Evolutionary conservation across 2,888 invertebrate species (phyloP), one percentile per base, ranked within the genome.

Genomic region (Pheosia gnoma): DNA sequence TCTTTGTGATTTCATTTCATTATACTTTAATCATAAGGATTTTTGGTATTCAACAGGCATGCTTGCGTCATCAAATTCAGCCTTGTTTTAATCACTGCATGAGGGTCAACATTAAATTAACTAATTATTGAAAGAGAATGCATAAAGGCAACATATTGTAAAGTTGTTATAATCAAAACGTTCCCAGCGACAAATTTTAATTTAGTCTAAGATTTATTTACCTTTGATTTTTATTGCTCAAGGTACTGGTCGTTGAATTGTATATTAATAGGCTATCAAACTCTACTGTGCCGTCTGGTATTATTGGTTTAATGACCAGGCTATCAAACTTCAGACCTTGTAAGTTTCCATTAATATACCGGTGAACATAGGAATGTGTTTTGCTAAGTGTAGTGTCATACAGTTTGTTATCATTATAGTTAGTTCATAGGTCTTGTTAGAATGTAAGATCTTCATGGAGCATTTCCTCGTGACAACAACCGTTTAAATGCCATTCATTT

Each of bases 21-120:
- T 41, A 39, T 37, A 56, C 41, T 11, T 41, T n/a, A 13, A 7
- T n/a, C 13, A 61, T 60, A 68, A 76, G 74, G 77, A 74, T 74
- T 70, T 67, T 71, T 61, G 67, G 63, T 59, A 58, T 60, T 61
- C 62, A 6, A 49, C 47, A 49, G 61, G 57, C 53, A 9, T 53
- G 60, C 60, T 70, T 65, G 61, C 62, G 66, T 75, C 64, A 72
- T 54, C 61, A 58, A 60, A 61, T 60, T 56, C 62, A 67, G 60
- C 74, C 77, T 76, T 67, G 72, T 56, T 65, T 60, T 59, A 59
- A 64, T 58, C 54, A 67, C 57, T 59, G 60, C 51, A 37, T 51
- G 69, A 67, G 66, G 66, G 65, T 60, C 72, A 55, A 56, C 59
- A 58, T 63, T 59, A 67, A 67, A 51, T 60, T 65, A 61, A 58